phyloP scores from a whole-genome alignment of 2,113 vertebrate species.

The Lonchura striata region DNA sequence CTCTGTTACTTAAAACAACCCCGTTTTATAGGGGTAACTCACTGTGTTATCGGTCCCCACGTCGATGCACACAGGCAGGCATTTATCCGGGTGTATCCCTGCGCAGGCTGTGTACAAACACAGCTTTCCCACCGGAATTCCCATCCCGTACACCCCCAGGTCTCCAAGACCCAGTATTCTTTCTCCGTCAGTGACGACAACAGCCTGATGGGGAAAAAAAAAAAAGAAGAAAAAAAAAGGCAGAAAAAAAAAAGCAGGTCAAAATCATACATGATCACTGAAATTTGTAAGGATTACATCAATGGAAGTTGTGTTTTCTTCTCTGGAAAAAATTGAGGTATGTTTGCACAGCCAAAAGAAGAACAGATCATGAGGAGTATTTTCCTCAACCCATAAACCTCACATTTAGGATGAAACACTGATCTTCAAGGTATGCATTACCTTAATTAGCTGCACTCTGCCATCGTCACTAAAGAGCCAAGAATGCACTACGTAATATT shows the following conservation, averaged over 20 bases:
- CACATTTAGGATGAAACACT: not conserved
- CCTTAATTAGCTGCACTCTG: not conserved
- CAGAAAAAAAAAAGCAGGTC: not conserved
- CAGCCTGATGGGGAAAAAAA: conserved; percentile 74
- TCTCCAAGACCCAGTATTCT: conserved; percentile 95
- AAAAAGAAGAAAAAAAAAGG: fast-evolving
- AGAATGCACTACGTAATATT: not conserved
- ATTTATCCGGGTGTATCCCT: conserved; percentile 88
- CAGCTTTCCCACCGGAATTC: conserved; percentile 94
- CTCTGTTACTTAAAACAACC: fast-evolving
- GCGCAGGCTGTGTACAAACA: conserved; percentile 95
- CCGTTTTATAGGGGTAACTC: not conserved
- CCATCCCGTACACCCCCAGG: conserved; percentile 96
- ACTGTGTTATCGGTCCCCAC: conserved; percentile 93
- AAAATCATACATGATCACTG: fast-evolving
- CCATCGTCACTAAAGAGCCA: not conserved
- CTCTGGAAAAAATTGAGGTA: not conserved
- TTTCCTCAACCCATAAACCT: not conserved
- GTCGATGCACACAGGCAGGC: conserved; percentile 93
- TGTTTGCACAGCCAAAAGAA: not conserved
- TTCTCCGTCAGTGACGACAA: conserved; percentile 96
- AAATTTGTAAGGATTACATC: not conserved
- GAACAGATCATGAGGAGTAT: not conserved
- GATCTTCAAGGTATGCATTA: not conserved
- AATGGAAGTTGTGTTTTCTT: not conserved